phyloP scores from a whole-genome alignment of 2,113 vertebrate species.

The Odobenus rosmarus region DNA sequence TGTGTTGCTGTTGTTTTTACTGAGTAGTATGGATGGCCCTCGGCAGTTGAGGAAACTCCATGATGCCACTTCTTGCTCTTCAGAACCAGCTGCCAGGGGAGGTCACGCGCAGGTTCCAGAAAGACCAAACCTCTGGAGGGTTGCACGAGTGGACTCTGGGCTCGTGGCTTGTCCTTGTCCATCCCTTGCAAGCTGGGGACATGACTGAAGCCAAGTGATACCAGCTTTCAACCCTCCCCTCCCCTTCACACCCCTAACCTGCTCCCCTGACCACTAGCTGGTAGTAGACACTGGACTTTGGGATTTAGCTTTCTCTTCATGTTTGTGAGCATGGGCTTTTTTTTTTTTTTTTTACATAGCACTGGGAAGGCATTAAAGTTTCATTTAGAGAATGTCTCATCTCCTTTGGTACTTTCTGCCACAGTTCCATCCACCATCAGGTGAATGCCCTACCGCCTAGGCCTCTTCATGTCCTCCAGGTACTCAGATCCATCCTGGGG shows the following conservation, averaged over 20 bases:
- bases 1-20: not conserved
- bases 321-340: not conserved
- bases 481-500: not conserved
- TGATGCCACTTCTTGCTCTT: not conserved
- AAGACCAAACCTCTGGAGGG: not conserved
- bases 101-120: not conserved
- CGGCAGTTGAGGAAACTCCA: not conserved
- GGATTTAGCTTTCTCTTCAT: not conserved
- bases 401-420: not conserved
- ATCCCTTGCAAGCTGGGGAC: not conserved
- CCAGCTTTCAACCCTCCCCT: not conserved
- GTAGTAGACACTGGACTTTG: not conserved
- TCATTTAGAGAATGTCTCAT: not conserved
- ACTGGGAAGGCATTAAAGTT: not conserved
- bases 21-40: not conserved
- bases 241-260: too few species aligned
- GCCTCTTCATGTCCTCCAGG: not conserved
- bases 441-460: not conserved
- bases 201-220: not conserved
- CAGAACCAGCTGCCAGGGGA: not conserved
- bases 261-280: not conserved
- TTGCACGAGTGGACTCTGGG: not conserved
- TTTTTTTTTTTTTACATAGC: not conserved
- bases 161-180: not conserved
- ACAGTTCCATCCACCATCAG: not conserved